These are phyloP conservation scores for Toxotes lorentzi DNA, from an alignment of 2,797 vertebrate species.

Conservation along the genomic window DNA sequence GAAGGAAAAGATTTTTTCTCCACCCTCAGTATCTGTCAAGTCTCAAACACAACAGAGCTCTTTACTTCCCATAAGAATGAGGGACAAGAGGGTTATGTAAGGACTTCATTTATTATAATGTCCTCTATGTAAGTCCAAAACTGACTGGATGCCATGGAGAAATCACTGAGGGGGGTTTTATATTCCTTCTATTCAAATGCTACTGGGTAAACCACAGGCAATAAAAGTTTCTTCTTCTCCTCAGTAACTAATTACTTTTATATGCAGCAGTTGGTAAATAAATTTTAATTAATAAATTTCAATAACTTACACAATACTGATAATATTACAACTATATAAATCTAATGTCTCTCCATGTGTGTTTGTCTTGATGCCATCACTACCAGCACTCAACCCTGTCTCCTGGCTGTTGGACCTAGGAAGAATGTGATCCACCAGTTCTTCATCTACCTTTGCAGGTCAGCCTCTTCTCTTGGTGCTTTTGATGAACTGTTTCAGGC, in stretches of 20 bases:
- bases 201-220: too few relatives aligned
- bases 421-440: constrained; percentile 42
- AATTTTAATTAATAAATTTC: too few relatives aligned
- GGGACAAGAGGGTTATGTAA: constrained; percentile 26
- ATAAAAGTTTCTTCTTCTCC: too few relatives aligned
- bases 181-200: too few relatives aligned
- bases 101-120: constrained; percentile 8
- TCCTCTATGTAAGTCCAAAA: not conserved
- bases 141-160: not conserved
- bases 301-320: too few relatives aligned
- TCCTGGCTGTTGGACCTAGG: constrained; percentile 38
- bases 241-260: too few relatives aligned
- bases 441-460: constrained; percentile 49
- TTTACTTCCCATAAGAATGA: constrained; percentile 59
- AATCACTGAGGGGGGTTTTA: constrained; percentile 19
- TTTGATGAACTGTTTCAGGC: constrained; percentile 60
- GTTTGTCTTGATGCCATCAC: constrained; percentile 47
- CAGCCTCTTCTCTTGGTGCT: constrained; percentile 28
- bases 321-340: constrained; percentile 1
- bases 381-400: constrained; percentile 39
- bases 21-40: constrained; percentile 29
- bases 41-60: constrained; percentile 34
- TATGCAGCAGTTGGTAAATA: too few relatives aligned
- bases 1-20: not conserved
- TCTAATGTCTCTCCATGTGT: constrained; percentile 11